These are phyloP conservation scores for Leucopsar rothschildi DNA, from an alignment of 2,113 vertebrate genomes.

Conservation along the genomic window DNA sequence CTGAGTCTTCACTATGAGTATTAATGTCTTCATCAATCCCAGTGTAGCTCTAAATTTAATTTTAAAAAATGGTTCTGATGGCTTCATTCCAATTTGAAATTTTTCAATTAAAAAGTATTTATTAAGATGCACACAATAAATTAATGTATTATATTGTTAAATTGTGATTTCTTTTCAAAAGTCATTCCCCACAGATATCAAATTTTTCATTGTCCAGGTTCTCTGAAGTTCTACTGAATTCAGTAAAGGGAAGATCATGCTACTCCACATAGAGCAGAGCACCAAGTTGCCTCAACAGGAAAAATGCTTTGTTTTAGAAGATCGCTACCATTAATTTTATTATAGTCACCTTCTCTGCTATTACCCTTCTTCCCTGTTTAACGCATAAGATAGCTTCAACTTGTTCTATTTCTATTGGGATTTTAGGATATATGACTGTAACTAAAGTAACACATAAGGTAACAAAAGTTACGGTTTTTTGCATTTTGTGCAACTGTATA, in stretches of 20 bases:
- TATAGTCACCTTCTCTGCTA: neutral
- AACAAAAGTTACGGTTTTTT: neutral
- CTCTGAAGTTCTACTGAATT: neutral
- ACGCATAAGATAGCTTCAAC: neutral
- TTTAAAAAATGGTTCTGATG: neutral
- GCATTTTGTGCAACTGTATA: neutral
- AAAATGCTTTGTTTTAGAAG: neutral
- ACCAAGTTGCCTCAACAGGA: neutral
- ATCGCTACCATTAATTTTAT: neutral
- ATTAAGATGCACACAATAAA: neutral
- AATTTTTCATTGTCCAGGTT: neutral
- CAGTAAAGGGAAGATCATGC: neutral
- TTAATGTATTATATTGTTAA: neutral
- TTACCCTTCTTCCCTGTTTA: neutral
- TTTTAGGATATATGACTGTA: neutral
- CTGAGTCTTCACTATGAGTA: neutral
- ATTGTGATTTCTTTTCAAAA: neutral
- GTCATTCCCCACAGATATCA: neutral
- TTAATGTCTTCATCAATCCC: neutral
- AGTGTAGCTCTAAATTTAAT: neutral
- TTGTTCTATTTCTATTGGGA: neutral
- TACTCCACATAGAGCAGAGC: fast-evolving
- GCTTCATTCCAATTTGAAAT: neutral
- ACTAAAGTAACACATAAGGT: neutral
- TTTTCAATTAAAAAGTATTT: neutral